Percentiles rank a stretch among this genome's conserved stretches.
Evolutionary conservation across 2,888 invertebrate genomes (phyloP).

Genomic region (Rhamnusium bicolor): DNA sequence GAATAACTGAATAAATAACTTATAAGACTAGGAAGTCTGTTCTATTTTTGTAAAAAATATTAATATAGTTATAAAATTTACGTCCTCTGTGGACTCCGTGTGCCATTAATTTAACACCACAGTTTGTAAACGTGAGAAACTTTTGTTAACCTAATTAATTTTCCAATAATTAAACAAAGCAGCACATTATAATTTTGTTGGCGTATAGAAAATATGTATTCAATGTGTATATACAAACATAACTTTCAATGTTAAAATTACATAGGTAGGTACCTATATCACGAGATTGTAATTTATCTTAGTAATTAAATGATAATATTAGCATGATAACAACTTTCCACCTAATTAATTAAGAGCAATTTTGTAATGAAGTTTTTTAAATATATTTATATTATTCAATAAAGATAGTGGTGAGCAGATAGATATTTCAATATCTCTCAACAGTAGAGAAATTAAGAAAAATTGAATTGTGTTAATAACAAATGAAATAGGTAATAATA

Average conservation of each 20-base stretch:
- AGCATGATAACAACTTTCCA: not conserved
- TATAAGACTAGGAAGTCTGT: too few relatives aligned
- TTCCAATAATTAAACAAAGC: not conserved
- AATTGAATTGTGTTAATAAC: too few relatives aligned
- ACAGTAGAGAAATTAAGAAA: too few relatives aligned
- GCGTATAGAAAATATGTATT: not conserved
- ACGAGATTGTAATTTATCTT: not conserved
- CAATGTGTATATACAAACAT: not conserved
- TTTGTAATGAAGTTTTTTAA: not conserved
- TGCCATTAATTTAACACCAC: not conserved
- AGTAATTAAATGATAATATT: slow-evolving; percentile 17
- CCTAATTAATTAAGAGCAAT: not conserved
- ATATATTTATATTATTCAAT: too few relatives aligned
- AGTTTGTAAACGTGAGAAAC: not conserved
- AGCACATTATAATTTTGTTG: not conserved
- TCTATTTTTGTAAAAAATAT: too few relatives aligned
- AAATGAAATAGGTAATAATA: too few relatives aligned
- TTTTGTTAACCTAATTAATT: not conserved
- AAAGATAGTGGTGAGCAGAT: too few relatives aligned
- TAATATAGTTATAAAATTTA: too few relatives aligned
- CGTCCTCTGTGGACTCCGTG: too few relatives aligned
- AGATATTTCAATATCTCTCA: too few relatives aligned
- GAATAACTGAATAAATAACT: too few relatives aligned
- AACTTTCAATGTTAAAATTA: not conserved
- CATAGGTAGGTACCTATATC: not conserved